Base-by-base conservation (phyloP, 2,888 invertebrate genomes). In the Cremastinae sp. region DNA sequence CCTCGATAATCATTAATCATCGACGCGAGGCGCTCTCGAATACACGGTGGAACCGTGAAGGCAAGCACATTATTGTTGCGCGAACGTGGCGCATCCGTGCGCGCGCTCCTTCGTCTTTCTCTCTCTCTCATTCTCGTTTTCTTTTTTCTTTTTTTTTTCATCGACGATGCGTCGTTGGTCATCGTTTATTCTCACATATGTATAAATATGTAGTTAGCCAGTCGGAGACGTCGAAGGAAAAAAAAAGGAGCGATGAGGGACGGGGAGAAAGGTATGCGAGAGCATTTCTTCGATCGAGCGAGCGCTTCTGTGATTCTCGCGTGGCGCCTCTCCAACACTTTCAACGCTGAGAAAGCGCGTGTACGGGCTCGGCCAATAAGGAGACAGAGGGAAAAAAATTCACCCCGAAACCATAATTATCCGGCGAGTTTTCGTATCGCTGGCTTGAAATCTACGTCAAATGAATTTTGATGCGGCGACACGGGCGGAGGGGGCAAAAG, bases 1-100 rank as follows among this genome's bases (percentile, higher is more conserved):
- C 72, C 78, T 77, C 79, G 79, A 85, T 87, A 82, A 84, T 85
- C 89, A 89, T 89, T 89, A 89, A 89, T 89, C 89, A 89, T 89
- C 78, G 81, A 71, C 56, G 73, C 58, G 74, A 64, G 74, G 74
- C 74, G 76, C 78, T 75, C 76, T 14, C 65, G 53, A 38, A 49
- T 47, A 66, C 34, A 66, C n/a, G n/a, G 14, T 53, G 45, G 43
- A 53, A 59, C 36, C 8, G 20, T 43, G 53, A 22, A 71, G 71
- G 66, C 62, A 28, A 61, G n/a, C n/a, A n/a, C n/a, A n/a, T n/a
- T 71, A 74, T 76, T 74, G 70, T 69, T 64, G 69, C 66, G 74
- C 72, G 71, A 75, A 72, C 69, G 72, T 64, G 66, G 69, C 74
- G 61, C 75, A 74, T 75, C 69, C 62, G 72, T 73, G 59, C 64